Conservation (phyloP, 2,888 invertebrate genomes). For the Diplazon laetatorius region DNA sequence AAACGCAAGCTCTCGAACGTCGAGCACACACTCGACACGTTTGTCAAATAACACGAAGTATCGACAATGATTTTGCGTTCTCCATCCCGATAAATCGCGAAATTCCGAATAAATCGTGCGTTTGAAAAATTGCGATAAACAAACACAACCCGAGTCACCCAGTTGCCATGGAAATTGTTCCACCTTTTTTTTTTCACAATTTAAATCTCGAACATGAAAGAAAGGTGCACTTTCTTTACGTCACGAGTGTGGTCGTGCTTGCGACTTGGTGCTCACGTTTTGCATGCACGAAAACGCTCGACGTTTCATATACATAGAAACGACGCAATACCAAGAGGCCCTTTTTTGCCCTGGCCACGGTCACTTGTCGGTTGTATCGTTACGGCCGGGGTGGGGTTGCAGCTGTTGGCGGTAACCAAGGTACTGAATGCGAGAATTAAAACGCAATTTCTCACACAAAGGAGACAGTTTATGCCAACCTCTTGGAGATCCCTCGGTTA, state of each 20-base stretch:
- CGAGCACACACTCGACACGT: too few species aligned
- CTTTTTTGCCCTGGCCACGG: slow-evolving; percentile 36
- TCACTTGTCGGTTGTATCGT: slow-evolving; percentile 41
- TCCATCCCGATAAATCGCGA: too few species aligned
- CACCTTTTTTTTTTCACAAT: too few species aligned
- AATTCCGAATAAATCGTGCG: too few species aligned
- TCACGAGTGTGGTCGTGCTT: neutral
- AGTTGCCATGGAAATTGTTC: too few species aligned
- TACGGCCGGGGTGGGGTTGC: slow-evolving; percentile 33
- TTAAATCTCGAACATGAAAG: too few species aligned
- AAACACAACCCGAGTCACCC: too few species aligned
- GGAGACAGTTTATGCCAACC: slow-evolving; percentile 79
- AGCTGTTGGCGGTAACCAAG: slow-evolving; percentile 69
- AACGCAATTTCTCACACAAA: slow-evolving; percentile 82
- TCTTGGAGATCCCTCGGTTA: slow-evolving; percentile 58
- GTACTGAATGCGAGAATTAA: slow-evolving; percentile 81
- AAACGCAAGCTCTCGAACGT: too few species aligned
- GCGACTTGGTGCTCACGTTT: neutral
- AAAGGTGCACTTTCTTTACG: too few species aligned
- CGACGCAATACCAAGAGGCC: neutral
- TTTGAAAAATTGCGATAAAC: too few species aligned
- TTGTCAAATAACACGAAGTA: too few species aligned
- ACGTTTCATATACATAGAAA: slow-evolving; percentile 23
- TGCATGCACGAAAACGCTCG: slow-evolving; percentile 10
- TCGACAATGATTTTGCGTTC: too few species aligned